phyloP scores from a whole-genome alignment of 2,888 invertebrate genomes.

The Epinotia demarniana region DNA sequence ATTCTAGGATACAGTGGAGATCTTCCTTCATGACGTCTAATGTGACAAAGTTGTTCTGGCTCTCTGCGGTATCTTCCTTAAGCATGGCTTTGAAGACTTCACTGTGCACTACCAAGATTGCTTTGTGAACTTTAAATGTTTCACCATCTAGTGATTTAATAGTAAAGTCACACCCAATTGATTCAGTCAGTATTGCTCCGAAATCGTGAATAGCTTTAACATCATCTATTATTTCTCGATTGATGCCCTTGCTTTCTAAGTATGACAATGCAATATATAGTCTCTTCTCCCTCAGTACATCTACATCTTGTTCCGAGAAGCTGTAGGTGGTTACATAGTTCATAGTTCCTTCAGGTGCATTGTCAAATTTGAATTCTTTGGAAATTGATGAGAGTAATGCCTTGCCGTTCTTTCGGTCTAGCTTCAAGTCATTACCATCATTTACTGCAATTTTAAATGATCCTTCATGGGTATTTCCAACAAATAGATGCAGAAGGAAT shows the following conservation, averaged over 20 bases:
- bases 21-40: slow-evolving; percentile 72
- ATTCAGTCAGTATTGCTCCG: slow-evolving; percentile 64
- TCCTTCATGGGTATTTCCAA: slow-evolving; percentile 63
- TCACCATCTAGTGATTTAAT: slow-evolving; percentile 73
- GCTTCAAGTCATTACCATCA: slow-evolving; percentile 56
- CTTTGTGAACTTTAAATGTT: slow-evolving; percentile 71
- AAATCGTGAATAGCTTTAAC: slow-evolving; percentile 67
- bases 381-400: slow-evolving; percentile 60
- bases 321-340: slow-evolving; percentile 69
- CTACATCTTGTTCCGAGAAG: slow-evolving; percentile 68
- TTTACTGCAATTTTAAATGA: slow-evolving; percentile 63
- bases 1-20: slow-evolving; percentile 67
- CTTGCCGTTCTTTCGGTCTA: slow-evolving; percentile 60
- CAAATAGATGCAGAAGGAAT: slow-evolving; percentile 71
- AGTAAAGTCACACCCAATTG: slow-evolving; percentile 71
- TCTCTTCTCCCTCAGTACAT: slow-evolving; percentile 64
- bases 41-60: slow-evolving; percentile 70
- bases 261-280: slow-evolving; percentile 64
- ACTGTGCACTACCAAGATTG: slow-evolving; percentile 67
- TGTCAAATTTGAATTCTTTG: slow-evolving; percentile 58
- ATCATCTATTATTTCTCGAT: slow-evolving; percentile 54
- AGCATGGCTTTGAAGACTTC: slow-evolving; percentile 80
- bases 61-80: slow-evolving; percentile 75
- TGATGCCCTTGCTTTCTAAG: slow-evolving; percentile 49
- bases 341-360: slow-evolving; percentile 50